Evolutionary conservation across 2,888 invertebrate species (phyloP).

Genomic region (Nysson spinosus): DNA sequence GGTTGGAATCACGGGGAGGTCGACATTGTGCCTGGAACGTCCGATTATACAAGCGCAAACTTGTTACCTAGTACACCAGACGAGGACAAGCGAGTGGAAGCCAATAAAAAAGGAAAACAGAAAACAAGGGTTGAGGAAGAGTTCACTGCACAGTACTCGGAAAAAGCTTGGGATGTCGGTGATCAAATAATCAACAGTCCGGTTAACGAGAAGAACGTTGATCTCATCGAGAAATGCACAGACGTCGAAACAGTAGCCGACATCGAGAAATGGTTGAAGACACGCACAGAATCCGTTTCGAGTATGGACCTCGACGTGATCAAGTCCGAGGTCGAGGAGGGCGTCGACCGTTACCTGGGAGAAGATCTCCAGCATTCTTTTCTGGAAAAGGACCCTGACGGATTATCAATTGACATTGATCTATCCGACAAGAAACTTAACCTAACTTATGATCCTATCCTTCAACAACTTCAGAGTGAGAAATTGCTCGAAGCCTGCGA

Average conservation of each 20-base stretch:
- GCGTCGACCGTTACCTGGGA: slow-evolving; percentile 67
- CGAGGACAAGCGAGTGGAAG: slow-evolving; percentile 35
- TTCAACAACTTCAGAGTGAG: slow-evolving; percentile 67
- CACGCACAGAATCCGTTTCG: slow-evolving; percentile 66
- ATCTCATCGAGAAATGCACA: slow-evolving; percentile 21
- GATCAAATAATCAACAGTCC: background rate
- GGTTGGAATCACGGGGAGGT: slow-evolving; percentile 47
- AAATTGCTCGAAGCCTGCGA: slow-evolving; percentile 67
- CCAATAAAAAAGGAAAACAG: slow-evolving; percentile 44
- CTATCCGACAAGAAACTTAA: slow-evolving; percentile 66
- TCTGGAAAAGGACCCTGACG: slow-evolving; percentile 66
- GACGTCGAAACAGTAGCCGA: slow-evolving; percentile 64
- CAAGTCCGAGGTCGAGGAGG: slow-evolving; percentile 62
- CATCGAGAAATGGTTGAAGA: slow-evolving; percentile 74
- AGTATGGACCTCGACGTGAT: slow-evolving; percentile 69
- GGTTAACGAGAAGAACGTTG: slow-evolving; percentile 1
- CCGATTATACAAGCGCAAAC: slow-evolving; percentile 25
- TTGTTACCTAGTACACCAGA: slow-evolving; percentile 33
- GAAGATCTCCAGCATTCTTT: slow-evolving; percentile 68
- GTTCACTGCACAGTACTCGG: slow-evolving; percentile 8
- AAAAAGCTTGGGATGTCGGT: slow-evolving; percentile 18
- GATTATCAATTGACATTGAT: slow-evolving; percentile 66
- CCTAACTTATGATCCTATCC: slow-evolving; percentile 67
- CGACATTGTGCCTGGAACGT: slow-evolving; percentile 28
- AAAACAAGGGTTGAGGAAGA: slow-evolving; percentile 8